Evolutionary conservation across 2,113 vertebrate genomes (phyloP), one percentile per base, ranked within the genome.

Genomic region (Trinectes maculatus): DNA sequence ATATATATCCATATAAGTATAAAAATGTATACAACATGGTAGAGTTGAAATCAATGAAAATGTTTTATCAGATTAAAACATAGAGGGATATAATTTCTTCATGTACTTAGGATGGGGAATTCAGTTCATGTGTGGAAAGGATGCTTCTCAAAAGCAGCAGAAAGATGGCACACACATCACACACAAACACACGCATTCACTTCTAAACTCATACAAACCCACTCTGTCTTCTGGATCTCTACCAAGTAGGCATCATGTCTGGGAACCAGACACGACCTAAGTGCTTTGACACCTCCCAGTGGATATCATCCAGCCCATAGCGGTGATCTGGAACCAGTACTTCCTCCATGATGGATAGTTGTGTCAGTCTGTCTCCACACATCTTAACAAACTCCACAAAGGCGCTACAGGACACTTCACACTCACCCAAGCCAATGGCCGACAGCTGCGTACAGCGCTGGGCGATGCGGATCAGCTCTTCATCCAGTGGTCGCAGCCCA

Each of bases 191-290:
- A 47, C 31, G 26, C 6, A 33, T 13, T 28, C 24, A 26, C 26
- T 8, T n/a, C 16, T 33, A 42, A 21, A 63, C 24, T 25, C 33
- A 67, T 10, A 16, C 22, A 66, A 26, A 44, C 19, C 12, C 24
- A 29, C 26, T 12, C 6, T 11, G 71, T 37, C 42, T 22, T 2
- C 21, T 18, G 2, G 24, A 36, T n/a, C 80, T 91, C 77, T 87
- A 99, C 97, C 97, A 99, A 0, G 96, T 98, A n/a, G 96, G 97
- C 97, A 99, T 99, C 96, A 97, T 96, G 66, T 98, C 97, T 4
- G 97, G 96, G 87, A 98, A 99, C 96, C 96, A 98, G 57, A 98
- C 96, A 19, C 97, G 94, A 49, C 96, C 97, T 29, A 99, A 91
- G 84, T 98, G 95, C 87, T 98, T 98, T 11, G 96, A 99, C 69